Base-by-base conservation (phyloP, 2,888 invertebrate genomes). In the Hirtodrosophila duncani region DNA sequence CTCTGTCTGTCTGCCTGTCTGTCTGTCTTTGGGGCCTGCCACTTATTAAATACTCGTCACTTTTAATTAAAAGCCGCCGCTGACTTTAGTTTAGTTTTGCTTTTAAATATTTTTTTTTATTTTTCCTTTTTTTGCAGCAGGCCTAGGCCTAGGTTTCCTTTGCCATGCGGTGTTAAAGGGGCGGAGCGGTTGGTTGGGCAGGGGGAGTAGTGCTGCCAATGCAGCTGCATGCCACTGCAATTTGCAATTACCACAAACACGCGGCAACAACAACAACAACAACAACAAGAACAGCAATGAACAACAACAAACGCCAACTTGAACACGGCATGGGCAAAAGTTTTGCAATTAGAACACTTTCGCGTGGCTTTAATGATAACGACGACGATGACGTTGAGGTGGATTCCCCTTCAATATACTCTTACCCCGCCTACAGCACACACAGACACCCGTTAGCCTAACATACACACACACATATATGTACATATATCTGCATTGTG, bases 31-130 rank as follows among this genome's bases (percentile, higher is more conserved):
- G n/a, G n/a, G n/a, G n/a, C 39, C 48, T 49, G 58, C 52, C 66
- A 78, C 74, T 78, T 72, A 81, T 78, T 74, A 81, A 80, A 78
- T 59, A 81, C 74, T 74, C 81, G 81, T 74, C 81, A 74, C 81
- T 78, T 81, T 78, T 74, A 81, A 74, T 81, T 74, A 81, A 78
- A 72, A 63, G 78, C 53, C 53, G 61, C 52, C 49, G 55, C 52
- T 52, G 26, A 37, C 37, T 41, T 60, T 43, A n/a, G n/a, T n/a
- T n/a, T n/a, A n/a, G n/a, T n/a, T n/a, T n/a, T n/a, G n/a, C n/a
- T n/a, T n/a, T n/a, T n/a, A n/a, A n/a, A n/a, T n/a, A n/a, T n/a
- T n/a, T n/a, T n/a, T n/a, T n/a, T n/a, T n/a, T n/a, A n/a, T n/a
- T 24, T 48, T 24, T 17, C 23, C 45, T 8, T 17, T 4, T 8